Conservation (phyloP, 64 coral and sea anemone genomes). For the Montipora sp. region DNA sequence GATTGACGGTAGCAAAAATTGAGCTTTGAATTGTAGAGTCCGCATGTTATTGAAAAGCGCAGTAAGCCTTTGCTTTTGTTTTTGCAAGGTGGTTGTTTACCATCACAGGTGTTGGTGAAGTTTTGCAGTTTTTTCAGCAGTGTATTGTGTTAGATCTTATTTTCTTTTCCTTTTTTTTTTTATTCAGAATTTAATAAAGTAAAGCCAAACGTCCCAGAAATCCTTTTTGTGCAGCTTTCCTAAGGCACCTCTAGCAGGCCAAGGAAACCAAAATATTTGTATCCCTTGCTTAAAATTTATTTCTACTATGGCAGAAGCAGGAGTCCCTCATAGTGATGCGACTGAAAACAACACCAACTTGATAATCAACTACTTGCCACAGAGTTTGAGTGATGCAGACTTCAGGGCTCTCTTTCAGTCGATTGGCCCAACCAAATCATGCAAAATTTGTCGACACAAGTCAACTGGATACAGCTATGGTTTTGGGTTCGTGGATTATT, state of each 20-base stretch:
- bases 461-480: constrained; percentile 87
- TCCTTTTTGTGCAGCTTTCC: constrained; percentile 42
- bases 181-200: constrained; percentile 28
- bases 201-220: constrained; percentile 54
- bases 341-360: constrained; percentile 81
- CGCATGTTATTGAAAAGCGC: no score
- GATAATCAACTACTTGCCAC: constrained; percentile 88
- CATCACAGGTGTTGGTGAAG: neutral
- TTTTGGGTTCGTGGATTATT: constrained; percentile 92
- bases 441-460: constrained; percentile 84
- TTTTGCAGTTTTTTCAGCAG: neutral
- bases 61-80: no score
- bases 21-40: no score
- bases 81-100: no score
- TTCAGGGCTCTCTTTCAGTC: constrained; percentile 74
- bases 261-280: constrained; percentile 28
- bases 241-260: constrained; percentile 20
- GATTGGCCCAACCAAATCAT: constrained; percentile 79
- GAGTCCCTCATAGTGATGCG: neutral
- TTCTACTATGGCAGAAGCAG: constrained; percentile 51
- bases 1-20: no score
- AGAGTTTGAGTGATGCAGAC: constrained; percentile 72
- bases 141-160: constrained; percentile 18
- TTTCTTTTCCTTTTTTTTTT: constrained; percentile 31
- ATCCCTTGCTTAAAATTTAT: constrained; percentile 43